Evolutionary conservation across 2,888 invertebrate species (phyloP), one percentile per base, ranked within the genome.

Genomic region (Pyralis farinalis): DNA sequence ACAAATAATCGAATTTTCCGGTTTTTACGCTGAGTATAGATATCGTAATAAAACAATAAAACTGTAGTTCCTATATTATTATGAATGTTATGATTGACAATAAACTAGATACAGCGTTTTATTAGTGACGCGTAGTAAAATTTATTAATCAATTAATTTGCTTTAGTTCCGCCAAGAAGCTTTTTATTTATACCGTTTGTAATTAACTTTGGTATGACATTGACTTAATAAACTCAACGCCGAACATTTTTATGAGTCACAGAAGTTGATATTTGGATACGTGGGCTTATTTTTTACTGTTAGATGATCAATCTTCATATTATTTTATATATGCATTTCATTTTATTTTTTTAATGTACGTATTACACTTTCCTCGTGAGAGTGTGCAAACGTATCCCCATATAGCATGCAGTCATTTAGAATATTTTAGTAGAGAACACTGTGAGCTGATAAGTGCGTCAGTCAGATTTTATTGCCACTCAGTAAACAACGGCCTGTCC

Each of bases 121-220:
- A 51, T 58, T 58, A 51, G 48, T 52, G 45, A 52, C 53, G 53
- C 52, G 45, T 54, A 35, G 44, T 46, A 51, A 49, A 55, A 53
- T 58, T 52, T 49, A 53, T 42, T 46, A 55, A 50, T 51, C 52
- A 51, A 70, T 72, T 53, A 57, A 62, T 62, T 56, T 44, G 38
- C 44, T 50, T 68, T 64, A 46, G 69, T 63, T 68, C 57, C 64
- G 55, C 58, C 27, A 37, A 40, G 44, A 42, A 41, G 38, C 43
- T 55, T 49, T 37, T 58, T 53, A 42, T 45, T 44, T 43, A 35
- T 34, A 37, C 37, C 43, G 35, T 43, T 43, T 46, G 46, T 52
- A 51, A 49, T 47, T 51, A 47, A 50, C 49, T 44, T 47, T 45
- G 42, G 16, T 27, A 45, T 51, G 46, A 50, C 49, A 50, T 48